Percentiles rank a stretch among this genome's conserved stretches.
Conservation (phyloP, 2,888 invertebrate species). For the Kuschelorhynchus macadamiae region DNA sequence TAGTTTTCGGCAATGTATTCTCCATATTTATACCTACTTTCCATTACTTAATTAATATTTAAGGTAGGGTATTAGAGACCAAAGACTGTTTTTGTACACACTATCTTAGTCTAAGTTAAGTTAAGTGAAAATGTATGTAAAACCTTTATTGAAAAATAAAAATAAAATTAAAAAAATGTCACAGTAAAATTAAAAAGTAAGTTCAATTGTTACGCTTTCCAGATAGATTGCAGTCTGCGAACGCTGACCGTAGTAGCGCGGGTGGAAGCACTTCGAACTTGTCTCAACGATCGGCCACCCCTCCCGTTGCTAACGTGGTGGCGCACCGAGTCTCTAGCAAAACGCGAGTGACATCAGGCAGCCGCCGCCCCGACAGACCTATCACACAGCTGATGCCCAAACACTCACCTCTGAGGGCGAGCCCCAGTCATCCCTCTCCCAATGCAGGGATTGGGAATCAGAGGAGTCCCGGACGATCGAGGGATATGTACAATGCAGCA, state of each 20-base stretch:
- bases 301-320: conserved; percentile 57
- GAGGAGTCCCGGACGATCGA: conserved; percentile 59
- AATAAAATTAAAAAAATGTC: too few species aligned
- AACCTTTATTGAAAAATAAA: too few species aligned
- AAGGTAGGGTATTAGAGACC: too few species aligned
- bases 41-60: too few species aligned
- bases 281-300: conserved; percentile 61
- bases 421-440: conserved; percentile 68
- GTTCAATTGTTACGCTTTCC: too few species aligned
- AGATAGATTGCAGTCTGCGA: conserved; percentile 48
- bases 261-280: conserved; percentile 39
- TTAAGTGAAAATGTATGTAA: too few species aligned
- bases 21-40: too few species aligned
- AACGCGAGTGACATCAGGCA: conserved; percentile 63
- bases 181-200: too few species aligned
- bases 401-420: conserved; percentile 74
- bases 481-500: conserved; percentile 62
- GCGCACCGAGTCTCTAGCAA: conserved; percentile 64
- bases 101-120: too few species aligned
- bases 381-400: conserved; percentile 71
- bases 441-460: conserved; percentile 36
- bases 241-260: conserved; percentile 51
- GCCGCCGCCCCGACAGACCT: conserved; percentile 63
- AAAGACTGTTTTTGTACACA: too few species aligned
- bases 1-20: too few species aligned